phyloP scores from a whole-genome alignment of 2,888 invertebrate species.

The Tenthredo amoena region DNA sequence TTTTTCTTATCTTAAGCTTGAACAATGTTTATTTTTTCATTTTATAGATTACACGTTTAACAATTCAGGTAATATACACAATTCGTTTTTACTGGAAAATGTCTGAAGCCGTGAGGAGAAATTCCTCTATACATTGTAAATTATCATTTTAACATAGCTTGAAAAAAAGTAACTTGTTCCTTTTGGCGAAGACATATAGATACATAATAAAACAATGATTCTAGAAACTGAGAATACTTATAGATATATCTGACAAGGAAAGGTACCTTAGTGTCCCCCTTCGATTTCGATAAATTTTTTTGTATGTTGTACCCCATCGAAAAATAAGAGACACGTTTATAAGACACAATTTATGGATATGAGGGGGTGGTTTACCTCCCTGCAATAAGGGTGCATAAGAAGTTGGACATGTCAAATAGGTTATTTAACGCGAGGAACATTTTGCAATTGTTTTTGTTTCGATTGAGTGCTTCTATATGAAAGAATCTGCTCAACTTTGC shows the following conservation, averaged over 20 bases:
- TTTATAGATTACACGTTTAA: not conserved
- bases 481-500: no score
- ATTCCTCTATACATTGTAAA: not conserved
- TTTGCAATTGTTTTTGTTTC: no score
- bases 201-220: conserved; percentile 10
- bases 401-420: no score
- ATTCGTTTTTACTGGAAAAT: not conserved
- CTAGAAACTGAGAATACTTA: not conserved
- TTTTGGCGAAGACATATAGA: not conserved
- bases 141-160: not conserved
- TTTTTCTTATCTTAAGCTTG: not conserved
- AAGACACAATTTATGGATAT: no score
- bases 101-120: not conserved
- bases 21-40: not conserved
- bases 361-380: no score
- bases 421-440: no score
- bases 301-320: no score
- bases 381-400: no score
- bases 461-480: no score
- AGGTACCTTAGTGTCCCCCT: no score
- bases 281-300: no score
- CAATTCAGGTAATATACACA: conserved; percentile 2
- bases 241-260: not conserved
- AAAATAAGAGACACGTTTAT: no score
- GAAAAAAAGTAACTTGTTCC: not conserved